Base-by-base conservation (phyloP, 1,140 invertebrate species). In the Ips typographus region DNA sequence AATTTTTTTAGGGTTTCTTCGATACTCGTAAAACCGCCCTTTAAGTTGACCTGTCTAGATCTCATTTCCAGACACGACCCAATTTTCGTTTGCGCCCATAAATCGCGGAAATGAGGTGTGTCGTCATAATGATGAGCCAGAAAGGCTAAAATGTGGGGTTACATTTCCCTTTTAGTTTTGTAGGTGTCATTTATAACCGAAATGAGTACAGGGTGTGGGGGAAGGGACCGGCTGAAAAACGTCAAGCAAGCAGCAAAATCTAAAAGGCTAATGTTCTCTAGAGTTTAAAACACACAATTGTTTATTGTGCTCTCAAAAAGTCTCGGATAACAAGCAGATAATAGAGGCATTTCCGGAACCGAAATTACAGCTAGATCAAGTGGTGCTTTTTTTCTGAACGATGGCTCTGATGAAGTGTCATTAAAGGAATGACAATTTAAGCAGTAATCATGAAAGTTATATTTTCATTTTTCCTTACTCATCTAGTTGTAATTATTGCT, bases 81-180 rank as follows among this genome's bases (percentile, higher is more conserved):
- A 61, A 44, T 61, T 61, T 61, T 22, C 7, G 44, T 61, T 38
- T 61, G 41, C 40, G 59, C 63, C 39, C 63, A 39, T 55, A 56
- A 65, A 65, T 65, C 40, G 52, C 47, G 63, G 63, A 65, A 65
- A 65, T 56, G 40, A 51, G 63, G 63, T 37, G 63, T 38, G 52
- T n/a, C 52, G 22, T 44, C 51, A 63, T 63, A 40, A 63, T 63
- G 39, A 63, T 63, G 60, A 4, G 51, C 51, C 61, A 40, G 47
- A 63, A 51, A 63, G 61, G 61, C 47, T 63, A 22, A 52, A 63
- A 63, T 52, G 44, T 38, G 22, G 47, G 1, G 1, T 7, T 59
- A 42, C 57, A 59, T 59, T 59, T 59, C 42, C n/a, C 39, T 59
- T 42, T 55, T 6, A 40, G 38, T 59, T 41, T 42, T n/a, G 5